These are phyloP conservation scores for Drosophila leontia DNA, from an alignment of 1,140 invertebrate genomes.

Conservation along the genomic window DNA sequence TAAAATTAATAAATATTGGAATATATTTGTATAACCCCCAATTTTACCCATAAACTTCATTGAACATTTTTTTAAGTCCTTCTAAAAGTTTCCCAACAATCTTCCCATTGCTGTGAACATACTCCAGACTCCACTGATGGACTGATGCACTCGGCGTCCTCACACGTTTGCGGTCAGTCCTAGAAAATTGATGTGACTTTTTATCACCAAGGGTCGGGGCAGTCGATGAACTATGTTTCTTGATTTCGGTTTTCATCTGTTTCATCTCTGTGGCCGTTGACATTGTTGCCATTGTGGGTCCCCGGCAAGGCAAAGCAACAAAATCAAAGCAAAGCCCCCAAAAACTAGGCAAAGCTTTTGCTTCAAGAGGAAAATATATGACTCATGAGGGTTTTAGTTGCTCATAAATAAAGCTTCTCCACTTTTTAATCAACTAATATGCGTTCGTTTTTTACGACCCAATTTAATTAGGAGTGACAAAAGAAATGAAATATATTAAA, in stretches of 20 bases:
- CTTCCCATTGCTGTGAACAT: neutral
- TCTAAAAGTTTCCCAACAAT: neutral
- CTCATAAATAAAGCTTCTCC: neutral
- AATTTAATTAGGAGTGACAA: conserved; percentile 23
- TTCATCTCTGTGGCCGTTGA: conserved; percentile 45
- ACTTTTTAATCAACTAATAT: conserved; percentile 38
- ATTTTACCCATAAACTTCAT: no score
- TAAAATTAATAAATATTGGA: no score
- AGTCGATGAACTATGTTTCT: conserved; percentile 67
- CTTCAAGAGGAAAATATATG: neutral
- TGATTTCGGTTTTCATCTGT: conserved; percentile 63
- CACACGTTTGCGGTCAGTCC: conserved; percentile 73
- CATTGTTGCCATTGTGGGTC: conserved; percentile 35
- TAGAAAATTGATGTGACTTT: conserved; percentile 78
- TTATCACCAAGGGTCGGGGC: conserved; percentile 34
- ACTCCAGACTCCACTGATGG: conserved; percentile 16
- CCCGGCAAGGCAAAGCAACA: neutral
- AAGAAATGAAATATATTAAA: conserved; percentile 31
- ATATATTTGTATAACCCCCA: no score
- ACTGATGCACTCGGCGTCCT: conserved; percentile 56
- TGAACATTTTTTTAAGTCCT: no score
- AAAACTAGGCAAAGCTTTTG: conserved; percentile 20
- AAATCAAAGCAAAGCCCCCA: neutral
- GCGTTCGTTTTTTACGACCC: neutral
- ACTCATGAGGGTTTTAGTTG: neutral